phyloP scores from a whole-genome alignment of 2,113 vertebrate genomes.

The Thunnus thynnus region DNA sequence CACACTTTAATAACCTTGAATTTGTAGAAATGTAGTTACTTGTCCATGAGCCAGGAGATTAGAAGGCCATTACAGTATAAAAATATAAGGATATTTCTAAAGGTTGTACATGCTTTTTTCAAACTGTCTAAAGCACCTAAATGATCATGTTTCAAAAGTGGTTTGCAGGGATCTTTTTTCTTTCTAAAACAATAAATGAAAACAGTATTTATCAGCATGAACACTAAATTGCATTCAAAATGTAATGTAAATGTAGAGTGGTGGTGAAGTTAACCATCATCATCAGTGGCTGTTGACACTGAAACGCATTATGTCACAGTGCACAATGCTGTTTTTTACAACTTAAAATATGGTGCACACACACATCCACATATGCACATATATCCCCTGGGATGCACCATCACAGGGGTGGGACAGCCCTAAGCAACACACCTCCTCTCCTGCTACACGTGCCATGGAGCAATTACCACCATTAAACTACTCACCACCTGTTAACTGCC shows the following conservation, averaged over 20 bases:
- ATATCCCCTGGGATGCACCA: conserved; percentile 51
- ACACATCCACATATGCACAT: conserved; percentile 14
- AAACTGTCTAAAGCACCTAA: neutral
- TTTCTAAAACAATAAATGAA: neutral
- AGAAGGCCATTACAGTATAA: neutral
- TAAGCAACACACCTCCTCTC: conserved; percentile 83
- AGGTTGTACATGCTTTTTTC: neutral
- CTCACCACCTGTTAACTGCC: conserved; percentile 98
- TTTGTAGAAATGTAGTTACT: neutral
- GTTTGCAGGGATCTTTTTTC: neutral
- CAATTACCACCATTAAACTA: conserved; percentile 98
- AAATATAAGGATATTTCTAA: neutral
- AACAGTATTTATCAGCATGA: neutral
- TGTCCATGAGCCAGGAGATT: neutral
- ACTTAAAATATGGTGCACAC: conserved; percentile 17
- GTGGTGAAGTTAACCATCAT: neutral
- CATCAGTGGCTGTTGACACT: neutral
- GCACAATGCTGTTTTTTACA: neutral
- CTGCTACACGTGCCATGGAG: conserved; percentile 90
- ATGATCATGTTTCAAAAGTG: neutral
- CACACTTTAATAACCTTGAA: neutral
- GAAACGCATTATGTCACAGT: neutral
- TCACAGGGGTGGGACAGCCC: conserved; percentile 50
- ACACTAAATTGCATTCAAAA: neutral
- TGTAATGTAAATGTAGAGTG: neutral